Percentiles rank a stretch among this genome's conserved stretches.
Conservation (phyloP, 2,888 invertebrate genomes). For the Tanytarsus gracilentus region DNA sequence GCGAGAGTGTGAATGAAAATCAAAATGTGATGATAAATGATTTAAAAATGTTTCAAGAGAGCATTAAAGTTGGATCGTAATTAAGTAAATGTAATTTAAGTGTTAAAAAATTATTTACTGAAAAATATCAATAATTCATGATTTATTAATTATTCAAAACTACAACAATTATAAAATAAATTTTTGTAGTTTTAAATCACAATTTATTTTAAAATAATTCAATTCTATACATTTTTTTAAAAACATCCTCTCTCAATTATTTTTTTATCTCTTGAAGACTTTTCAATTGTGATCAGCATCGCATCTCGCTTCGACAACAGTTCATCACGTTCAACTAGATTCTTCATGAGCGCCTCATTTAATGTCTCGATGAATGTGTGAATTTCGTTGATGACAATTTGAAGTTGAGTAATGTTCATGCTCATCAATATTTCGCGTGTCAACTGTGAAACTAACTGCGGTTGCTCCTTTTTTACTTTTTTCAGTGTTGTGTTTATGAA, state of each 20-base stretch:
- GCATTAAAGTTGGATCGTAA: too few species aligned
- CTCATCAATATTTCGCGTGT: background rate
- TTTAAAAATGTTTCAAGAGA: too few species aligned
- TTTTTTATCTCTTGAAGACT: background rate
- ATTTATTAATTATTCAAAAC: too few species aligned
- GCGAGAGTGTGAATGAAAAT: background rate
- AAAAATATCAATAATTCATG: too few species aligned
- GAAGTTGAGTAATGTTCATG: slow-evolving; percentile 23
- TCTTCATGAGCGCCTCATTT: slow-evolving; percentile 14
- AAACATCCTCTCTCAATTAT: slow-evolving; percentile 4
- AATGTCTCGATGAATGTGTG: background rate
- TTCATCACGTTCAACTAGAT: slow-evolving; percentile 24
- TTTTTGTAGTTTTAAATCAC: too few species aligned
- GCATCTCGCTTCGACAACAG: slow-evolving; percentile 20
- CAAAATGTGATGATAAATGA: too few species aligned
- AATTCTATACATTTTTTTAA: slow-evolving; percentile 2
- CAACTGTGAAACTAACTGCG: background rate
- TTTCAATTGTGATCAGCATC: slow-evolving; percentile 5
- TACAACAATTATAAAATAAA: too few species aligned
- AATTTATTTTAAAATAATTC: too few species aligned
- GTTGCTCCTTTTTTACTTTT: slow-evolving; percentile 22
- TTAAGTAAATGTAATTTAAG: too few species aligned
- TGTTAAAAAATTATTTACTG: too few species aligned
- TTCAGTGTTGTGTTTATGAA: slow-evolving; percentile 10
- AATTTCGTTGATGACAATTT: slow-evolving; percentile 24